These are phyloP conservation scores for Sebastes fasciatus DNA, from an alignment of 2,113 vertebrate species.

Conservation along the genomic window DNA sequence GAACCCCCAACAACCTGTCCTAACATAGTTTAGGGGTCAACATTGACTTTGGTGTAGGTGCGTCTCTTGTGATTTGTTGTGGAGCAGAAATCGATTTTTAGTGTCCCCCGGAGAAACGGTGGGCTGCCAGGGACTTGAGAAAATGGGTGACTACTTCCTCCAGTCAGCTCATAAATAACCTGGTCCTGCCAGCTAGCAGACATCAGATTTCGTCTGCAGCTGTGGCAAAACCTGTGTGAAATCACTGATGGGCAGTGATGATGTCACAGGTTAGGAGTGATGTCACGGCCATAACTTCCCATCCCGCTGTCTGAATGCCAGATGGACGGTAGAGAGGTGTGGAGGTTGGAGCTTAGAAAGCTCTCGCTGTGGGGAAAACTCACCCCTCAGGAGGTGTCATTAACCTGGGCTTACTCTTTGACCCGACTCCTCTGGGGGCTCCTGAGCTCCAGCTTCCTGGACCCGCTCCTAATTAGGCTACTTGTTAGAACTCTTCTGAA, in stretches of 20 bases:
- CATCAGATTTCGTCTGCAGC: conserved; percentile 75
- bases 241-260: conserved; percentile 81
- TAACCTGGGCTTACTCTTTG: conserved; percentile 85
- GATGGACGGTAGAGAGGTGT: conserved; percentile 81
- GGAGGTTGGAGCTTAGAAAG: conserved; percentile 77
- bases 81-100: conserved; percentile 82
- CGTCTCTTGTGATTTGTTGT: conserved; percentile 75
- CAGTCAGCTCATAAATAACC: conserved; percentile 78
- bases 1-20: conserved; percentile 48
- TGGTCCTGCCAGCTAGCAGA: conserved; percentile 71
- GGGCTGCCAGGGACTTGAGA: conserved; percentile 65
- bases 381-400: conserved; percentile 85
- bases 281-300: conserved; percentile 83
- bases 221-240: conserved; percentile 74
- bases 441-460: conserved; percentile 61
- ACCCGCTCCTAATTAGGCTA: conserved; percentile 82
- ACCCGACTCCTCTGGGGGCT: conserved; percentile 68
- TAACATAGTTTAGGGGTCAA: conserved; percentile 65
- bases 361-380: conserved; percentile 79
- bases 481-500: conserved; percentile 78
- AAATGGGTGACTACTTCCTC: conserved; percentile 77
- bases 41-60: conserved; percentile 63
- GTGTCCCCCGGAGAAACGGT: conserved; percentile 69
- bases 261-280: conserved; percentile 85
- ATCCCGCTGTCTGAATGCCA: conserved; percentile 74